Evolutionary conservation across 2,888 invertebrate species (phyloP).

Genomic region (Amiota mariae): DNA sequence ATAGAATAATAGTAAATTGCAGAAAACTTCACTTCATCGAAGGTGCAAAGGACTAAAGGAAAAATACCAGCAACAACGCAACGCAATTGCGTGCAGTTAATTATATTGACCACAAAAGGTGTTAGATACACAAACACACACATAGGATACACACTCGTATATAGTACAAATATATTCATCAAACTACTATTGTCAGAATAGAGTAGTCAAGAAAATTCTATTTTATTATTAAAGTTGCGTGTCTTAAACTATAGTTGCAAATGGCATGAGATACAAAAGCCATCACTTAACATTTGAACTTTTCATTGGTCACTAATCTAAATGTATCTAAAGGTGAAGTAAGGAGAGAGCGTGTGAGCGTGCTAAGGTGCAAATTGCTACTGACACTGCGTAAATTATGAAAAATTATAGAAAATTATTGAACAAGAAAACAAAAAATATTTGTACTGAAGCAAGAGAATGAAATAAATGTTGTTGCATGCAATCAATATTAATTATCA

Average conservation of each 20-base stretch:
- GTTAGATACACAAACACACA: slow-evolving; percentile 54
- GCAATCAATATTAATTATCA: slow-evolving; percentile 63
- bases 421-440: slow-evolving; percentile 2
- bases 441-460: no score
- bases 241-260: slow-evolving; percentile 17
- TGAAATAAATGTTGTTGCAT: not conserved
- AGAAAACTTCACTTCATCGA: no score
- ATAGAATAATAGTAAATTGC: not conserved
- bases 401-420: slow-evolving; percentile 35
- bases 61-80: slow-evolving; percentile 11
- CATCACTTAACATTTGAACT: slow-evolving; percentile 42
- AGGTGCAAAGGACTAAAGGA: not conserved
- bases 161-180: slow-evolving; percentile 41
- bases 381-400: slow-evolving; percentile 42
- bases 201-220: not conserved
- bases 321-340: not conserved
- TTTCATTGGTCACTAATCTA: slow-evolving; percentile 13
- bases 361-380: slow-evolving; percentile 20
- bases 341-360: not conserved
- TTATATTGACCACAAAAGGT: slow-evolving; percentile 55
- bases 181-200: not conserved
- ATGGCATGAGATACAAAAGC: slow-evolving; percentile 27
- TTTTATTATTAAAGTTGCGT: slow-evolving; percentile 47
- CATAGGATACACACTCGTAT: not conserved
- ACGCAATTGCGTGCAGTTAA: slow-evolving; percentile 59